phyloP scores from a whole-genome alignment of 2,797 vertebrate genomes.

The Lophius americanus region DNA sequence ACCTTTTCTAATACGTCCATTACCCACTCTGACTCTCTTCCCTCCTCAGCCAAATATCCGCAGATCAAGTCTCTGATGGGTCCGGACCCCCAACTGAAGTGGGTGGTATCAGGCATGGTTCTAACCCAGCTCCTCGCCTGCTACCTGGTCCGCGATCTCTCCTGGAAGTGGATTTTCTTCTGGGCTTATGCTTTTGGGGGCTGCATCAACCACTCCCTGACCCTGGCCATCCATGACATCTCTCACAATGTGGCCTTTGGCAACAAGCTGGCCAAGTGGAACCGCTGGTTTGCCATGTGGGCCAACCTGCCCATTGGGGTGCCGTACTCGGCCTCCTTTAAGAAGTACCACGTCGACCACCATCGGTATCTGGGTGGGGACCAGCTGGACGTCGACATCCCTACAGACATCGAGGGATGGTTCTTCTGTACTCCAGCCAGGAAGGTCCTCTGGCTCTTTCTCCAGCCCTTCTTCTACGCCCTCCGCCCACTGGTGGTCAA shows the following conservation, averaged over 20 bases:
- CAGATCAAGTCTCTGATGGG: slow-evolving; percentile 96
- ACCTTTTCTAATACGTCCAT: background rate
- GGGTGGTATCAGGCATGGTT: slow-evolving; percentile 93
- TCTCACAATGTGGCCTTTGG: slow-evolving; percentile 97
- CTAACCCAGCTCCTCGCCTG: slow-evolving; percentile 89
- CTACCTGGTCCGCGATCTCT: slow-evolving; percentile 86
- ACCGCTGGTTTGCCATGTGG: slow-evolving; percentile 95
- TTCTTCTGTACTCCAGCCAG: slow-evolving; percentile 92
- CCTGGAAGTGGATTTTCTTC: slow-evolving; percentile 97
- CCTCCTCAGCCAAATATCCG: slow-evolving; percentile 91
- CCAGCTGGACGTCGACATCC: slow-evolving; percentile 91
- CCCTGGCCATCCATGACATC: slow-evolving; percentile 97
- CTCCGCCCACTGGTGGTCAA: slow-evolving; percentile 91
- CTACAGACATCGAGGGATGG: slow-evolving; percentile 93
- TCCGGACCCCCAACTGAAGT: slow-evolving; percentile 92
- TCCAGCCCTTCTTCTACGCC: slow-evolving; percentile 92
- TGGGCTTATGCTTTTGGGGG: slow-evolving; percentile 95
- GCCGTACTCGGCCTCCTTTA: slow-evolving; percentile 95
- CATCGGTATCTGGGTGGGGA: slow-evolving; percentile 96
- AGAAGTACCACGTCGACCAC: slow-evolving; percentile 98
- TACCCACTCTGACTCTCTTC: slow-evolving; percentile 11
- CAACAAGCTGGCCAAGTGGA: slow-evolving; percentile 86
- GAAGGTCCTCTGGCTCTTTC: slow-evolving; percentile 92
- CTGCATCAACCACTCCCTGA: slow-evolving; percentile 95
- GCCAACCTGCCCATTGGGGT: slow-evolving; percentile 94